Evolutionary conservation across 2,113 vertebrate genomes (phyloP).

Genomic region (Mesocricetus auratus): DNA sequence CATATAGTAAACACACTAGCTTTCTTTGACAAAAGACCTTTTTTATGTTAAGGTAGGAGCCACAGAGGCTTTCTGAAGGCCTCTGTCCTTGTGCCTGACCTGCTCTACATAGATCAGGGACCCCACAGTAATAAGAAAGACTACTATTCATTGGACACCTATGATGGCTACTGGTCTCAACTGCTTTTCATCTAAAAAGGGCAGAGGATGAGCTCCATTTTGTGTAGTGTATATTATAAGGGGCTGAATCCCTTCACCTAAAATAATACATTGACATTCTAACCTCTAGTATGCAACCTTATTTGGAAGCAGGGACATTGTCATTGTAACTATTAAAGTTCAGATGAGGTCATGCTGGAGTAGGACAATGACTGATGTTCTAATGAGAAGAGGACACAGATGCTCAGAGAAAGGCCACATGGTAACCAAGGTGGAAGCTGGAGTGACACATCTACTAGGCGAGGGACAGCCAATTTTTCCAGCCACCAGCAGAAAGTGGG

Average conservation of each 20-base stretch:
- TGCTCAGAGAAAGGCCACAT: background rate
- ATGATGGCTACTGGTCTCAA: background rate
- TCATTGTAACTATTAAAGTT: background rate
- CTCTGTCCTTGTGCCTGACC: too few relatives aligned
- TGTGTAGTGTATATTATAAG: background rate
- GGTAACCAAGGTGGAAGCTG: background rate
- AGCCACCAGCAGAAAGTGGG: background rate
- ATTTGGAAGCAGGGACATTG: background rate
- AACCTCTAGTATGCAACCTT: background rate
- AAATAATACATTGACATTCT: background rate
- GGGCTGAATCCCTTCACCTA: background rate
- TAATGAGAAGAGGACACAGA: background rate
- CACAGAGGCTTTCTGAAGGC: background rate
- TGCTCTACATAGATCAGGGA: background rate
- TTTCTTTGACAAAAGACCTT: background rate
- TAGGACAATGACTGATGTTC: background rate
- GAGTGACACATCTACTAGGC: background rate
- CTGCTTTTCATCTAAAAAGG: background rate
- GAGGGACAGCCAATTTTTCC: too few relatives aligned
- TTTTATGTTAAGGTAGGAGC: background rate
- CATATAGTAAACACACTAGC: background rate
- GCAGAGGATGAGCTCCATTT: background rate
- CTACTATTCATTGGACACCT: background rate
- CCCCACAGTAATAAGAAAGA: background rate
- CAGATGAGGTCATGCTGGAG: background rate